Conservation (phyloP, 2,888 invertebrate genomes). For the Halictus ligatus region DNA sequence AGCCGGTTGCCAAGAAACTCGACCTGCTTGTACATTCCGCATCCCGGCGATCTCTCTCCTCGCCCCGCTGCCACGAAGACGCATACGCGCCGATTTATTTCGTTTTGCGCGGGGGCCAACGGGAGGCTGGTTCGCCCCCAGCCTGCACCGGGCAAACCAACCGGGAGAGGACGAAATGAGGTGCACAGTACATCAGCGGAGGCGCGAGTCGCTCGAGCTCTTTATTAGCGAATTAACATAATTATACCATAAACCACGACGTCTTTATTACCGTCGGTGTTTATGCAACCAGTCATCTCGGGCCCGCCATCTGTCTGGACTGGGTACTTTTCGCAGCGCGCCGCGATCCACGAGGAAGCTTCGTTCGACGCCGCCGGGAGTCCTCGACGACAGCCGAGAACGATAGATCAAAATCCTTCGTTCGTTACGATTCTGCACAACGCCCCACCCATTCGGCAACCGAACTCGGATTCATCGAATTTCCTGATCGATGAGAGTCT, state of each 20-base stretch:
- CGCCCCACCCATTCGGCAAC: neutral
- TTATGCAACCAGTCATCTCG: slow-evolving; percentile 73
- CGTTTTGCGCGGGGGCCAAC: slow-evolving; percentile 12
- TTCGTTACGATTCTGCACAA: neutral
- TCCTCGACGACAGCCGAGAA: slow-evolving; percentile 24
- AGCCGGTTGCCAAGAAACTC: slow-evolving; percentile 52
- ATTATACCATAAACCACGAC: slow-evolving; percentile 77
- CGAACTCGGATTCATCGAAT: neutral
- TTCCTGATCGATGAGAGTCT: too few species aligned
- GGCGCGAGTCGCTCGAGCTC: slow-evolving; percentile 69
- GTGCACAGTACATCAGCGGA: slow-evolving; percentile 30
- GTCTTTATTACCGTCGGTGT: slow-evolving; percentile 78
- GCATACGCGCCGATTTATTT: slow-evolving; percentile 40
- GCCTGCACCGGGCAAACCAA: slow-evolving; percentile 40
- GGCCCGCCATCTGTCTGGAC: slow-evolving; percentile 50
- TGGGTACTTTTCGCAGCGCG: neutral
- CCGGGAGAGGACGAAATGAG: slow-evolving; percentile 56
- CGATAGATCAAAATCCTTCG: neutral
- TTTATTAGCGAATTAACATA: slow-evolving; percentile 82
- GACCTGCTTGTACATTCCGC: slow-evolving; percentile 42
- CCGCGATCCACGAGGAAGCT: slow-evolving; percentile 45
- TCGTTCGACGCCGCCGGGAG: slow-evolving; percentile 47
- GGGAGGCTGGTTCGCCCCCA: slow-evolving; percentile 26
- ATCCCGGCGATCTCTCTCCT: slow-evolving; percentile 31
- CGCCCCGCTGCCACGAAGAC: slow-evolving; percentile 8